Conservation (phyloP, 1,140 invertebrate species). For the Acyrthosiphon pisum region DNA sequence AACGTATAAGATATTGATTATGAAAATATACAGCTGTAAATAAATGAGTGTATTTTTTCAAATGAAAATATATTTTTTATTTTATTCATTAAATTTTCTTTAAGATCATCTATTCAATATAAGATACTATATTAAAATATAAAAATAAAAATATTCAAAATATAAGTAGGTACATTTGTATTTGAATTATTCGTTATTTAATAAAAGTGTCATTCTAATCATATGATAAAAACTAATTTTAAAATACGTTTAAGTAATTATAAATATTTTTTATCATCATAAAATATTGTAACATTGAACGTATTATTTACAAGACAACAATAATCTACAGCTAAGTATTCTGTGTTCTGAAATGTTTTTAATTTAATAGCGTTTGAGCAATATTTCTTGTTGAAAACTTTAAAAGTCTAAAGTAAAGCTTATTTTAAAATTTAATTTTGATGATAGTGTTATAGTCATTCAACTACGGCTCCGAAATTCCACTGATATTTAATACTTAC, state of each 20-base stretch:
- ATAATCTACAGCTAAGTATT: not conserved
- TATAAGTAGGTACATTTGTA: not conserved
- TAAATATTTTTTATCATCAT: not conserved
- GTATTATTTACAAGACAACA: not conserved
- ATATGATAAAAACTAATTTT: not conserved
- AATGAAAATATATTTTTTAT: not conserved
- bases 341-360: not conserved
- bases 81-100: not conserved
- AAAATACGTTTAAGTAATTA: not conserved
- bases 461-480: not conserved
- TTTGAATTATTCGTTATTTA: not conserved
- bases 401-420: not conserved
- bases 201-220: not conserved
- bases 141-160: not conserved
- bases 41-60: not conserved
- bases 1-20: not conserved
- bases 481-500: constrained; percentile 9
- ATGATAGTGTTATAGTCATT: constrained; percentile 5
- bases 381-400: not conserved
- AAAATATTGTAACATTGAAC: not conserved
- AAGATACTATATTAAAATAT: not conserved
- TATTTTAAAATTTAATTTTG: constrained; percentile 31
- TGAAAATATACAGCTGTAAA: not conserved
- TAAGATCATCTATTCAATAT: not conserved
- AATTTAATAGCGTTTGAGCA: not conserved